Evolutionary conservation across 2,797 vertebrate species (phyloP).

Genomic region (Chloroceryle amazona): DNA sequence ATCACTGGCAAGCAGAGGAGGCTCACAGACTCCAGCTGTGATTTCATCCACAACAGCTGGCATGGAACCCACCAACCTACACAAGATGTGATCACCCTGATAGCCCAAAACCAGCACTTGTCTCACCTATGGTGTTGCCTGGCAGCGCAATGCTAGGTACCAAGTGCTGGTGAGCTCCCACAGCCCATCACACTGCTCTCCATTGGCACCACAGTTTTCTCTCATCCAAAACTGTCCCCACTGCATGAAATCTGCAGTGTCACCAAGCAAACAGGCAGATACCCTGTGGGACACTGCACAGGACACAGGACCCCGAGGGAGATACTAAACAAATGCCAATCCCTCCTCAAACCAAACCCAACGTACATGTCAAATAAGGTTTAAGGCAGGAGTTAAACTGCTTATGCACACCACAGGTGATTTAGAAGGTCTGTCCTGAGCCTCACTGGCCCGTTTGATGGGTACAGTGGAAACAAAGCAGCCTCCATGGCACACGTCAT

Average conservation of each 20-base stretch:
- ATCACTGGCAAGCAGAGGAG: not conserved
- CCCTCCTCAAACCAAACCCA: not conserved
- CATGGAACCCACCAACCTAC: not conserved
- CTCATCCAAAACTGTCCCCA: not conserved
- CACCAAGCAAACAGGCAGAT: not conserved
- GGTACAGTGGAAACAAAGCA: not conserved
- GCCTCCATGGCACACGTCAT: accelerated
- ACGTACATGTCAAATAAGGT: not conserved
- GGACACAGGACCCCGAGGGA: not conserved
- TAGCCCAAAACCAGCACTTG: not conserved
- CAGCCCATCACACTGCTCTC: not conserved
- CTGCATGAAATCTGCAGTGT: not conserved
- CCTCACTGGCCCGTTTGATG: not conserved
- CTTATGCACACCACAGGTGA: not conserved
- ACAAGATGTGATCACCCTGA: not conserved
- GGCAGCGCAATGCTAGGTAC: accelerated
- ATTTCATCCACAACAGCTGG: not conserved
- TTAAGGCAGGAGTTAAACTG: not conserved
- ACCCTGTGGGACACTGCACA: not conserved
- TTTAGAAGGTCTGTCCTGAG: not conserved
- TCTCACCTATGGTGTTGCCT: accelerated
- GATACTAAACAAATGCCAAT: not conserved
- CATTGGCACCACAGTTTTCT: not conserved
- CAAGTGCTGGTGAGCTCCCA: not conserved
- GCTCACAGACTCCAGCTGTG: not conserved